A percentile compares a stretch with the other conserved stretches of the same genome.
These are phyloP conservation scores for Endotricha flammealis DNA, from an alignment of 2,888 invertebrate genomes.

Conservation along the genomic window DNA sequence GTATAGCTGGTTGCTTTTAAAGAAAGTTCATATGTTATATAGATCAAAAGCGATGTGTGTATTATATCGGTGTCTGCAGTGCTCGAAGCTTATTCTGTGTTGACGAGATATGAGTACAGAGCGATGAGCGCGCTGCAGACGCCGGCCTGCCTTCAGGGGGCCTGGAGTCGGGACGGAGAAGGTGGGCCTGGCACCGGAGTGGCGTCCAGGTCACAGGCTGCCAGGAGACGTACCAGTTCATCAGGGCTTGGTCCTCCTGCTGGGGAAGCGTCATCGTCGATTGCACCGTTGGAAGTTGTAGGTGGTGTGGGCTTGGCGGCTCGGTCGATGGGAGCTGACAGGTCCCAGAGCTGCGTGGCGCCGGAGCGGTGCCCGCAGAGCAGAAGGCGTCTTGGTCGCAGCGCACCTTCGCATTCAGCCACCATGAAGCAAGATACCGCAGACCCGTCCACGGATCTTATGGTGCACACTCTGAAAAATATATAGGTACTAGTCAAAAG, in stretches of 20 bases:
- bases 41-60: no score
- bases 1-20: no score
- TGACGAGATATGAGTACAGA: constrained; percentile 30
- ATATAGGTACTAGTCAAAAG: no score
- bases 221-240: constrained; percentile 93
- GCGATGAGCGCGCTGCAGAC: constrained; percentile 32
- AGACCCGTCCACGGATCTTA: constrained; percentile 95
- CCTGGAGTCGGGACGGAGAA: constrained; percentile 61
- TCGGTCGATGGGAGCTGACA: constrained; percentile 95
- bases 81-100: constrained; percentile 12
- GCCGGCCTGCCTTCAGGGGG: constrained; percentile 43
- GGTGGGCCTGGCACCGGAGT: constrained; percentile 82
- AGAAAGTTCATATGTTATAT: no score
- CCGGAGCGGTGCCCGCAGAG: constrained; percentile 96
- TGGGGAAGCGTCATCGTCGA: constrained; percentile 63
- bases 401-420: constrained; percentile 98
- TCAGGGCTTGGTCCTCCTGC: constrained; percentile 95
- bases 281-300: no score
- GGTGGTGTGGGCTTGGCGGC: constrained; percentile 57
- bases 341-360: constrained; percentile 98
- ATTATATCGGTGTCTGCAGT: no score
- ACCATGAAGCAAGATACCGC: constrained; percentile 97
- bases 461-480: constrained; percentile 89
- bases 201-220: constrained; percentile 95
- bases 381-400: constrained; percentile 91